phyloP scores from a whole-genome alignment of 2,113 vertebrate genomes.

The Phycodurus eques region DNA sequence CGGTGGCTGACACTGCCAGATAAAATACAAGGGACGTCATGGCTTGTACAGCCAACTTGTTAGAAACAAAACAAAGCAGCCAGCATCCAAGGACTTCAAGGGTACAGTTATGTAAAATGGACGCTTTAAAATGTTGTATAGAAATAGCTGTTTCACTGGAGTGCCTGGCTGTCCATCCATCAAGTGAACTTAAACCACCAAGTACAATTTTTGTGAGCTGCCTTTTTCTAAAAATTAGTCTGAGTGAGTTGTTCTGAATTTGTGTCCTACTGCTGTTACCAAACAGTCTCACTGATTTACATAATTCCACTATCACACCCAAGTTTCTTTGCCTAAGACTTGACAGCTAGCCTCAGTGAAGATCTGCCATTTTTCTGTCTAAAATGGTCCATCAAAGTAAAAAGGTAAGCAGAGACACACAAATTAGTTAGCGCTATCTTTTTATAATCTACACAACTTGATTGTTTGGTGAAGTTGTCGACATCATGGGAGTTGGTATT shows the following conservation, averaged over 20 bases:
- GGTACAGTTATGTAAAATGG: background rate
- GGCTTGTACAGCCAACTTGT: background rate
- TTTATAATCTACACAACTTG: too few relatives aligned
- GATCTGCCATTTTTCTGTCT: background rate
- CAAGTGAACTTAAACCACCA: background rate
- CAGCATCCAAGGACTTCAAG: background rate
- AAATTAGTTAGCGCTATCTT: background rate
- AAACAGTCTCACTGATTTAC: background rate
- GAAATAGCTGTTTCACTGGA: background rate
- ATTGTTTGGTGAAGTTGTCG: background rate
- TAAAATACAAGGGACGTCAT: background rate
- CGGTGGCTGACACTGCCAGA: constrained; percentile 91
- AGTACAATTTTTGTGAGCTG: background rate
- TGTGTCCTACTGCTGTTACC: too few relatives aligned
- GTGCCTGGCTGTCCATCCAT: background rate
- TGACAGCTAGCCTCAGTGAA: background rate
- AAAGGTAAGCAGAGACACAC: background rate
- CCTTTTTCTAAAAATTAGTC: background rate
- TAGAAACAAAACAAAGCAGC: background rate
- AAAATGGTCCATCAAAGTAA: background rate
- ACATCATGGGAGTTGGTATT: too few relatives aligned
- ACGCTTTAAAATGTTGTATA: background rate
- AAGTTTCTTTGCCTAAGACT: background rate
- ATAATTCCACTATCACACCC: background rate
- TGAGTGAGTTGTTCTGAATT: background rate